Base-by-base conservation (phyloP, 2,797 vertebrate species). In the Gallinago nigripennis region DNA sequence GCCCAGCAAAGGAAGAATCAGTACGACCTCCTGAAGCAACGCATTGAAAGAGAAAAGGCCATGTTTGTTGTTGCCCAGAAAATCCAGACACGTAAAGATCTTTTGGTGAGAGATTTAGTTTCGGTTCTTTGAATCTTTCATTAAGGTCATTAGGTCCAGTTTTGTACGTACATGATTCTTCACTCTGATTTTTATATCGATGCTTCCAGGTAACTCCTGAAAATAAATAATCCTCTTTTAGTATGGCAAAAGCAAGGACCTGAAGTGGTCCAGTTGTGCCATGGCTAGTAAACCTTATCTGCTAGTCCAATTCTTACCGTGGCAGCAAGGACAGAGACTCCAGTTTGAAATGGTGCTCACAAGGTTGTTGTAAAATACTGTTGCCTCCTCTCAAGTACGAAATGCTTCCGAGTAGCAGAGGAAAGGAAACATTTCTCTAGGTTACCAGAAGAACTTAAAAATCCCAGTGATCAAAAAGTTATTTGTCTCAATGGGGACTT, bases 21-120 rank as follows among this genome's bases (percentile, higher is more conserved):
- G 84, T 99, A 99, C 50, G 96, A 97, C 64, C 96, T 99, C 78
- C 98, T 99, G 82, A 98, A 97, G 35, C 99, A 99, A 94, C 98
- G 99, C 92, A 99, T 99, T 41, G 98, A 99, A 73, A 96, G 99
- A 39, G 99, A 99, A 90, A 99, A 98, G 97, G 98, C 99, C 95
- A 97, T 99, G 98, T 99, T 99, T 85, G 97, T 99, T 60, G 97
- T 99, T 85, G 97, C 98, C 28, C 99, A 99, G 98, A 99, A 99
- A 97, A 99, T 99, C 96, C 99, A 99, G 97, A 98, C 99, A 13
- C 98, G 98, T 46, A 99, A 99, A 97, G 99, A 99, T 97, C 97
- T 99, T 16, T 89, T 99, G 98, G 99, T 99, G 96, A 98, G 98
- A 53, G 48, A 27, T 61, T 91, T 75, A 56, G 9, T 76, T 78